A percentile compares a stretch with the other conserved stretches of the same genome.
These are phyloP conservation scores for Aythya baeri DNA, from an alignment of 2,113 vertebrate species.

Conservation along the genomic window DNA sequence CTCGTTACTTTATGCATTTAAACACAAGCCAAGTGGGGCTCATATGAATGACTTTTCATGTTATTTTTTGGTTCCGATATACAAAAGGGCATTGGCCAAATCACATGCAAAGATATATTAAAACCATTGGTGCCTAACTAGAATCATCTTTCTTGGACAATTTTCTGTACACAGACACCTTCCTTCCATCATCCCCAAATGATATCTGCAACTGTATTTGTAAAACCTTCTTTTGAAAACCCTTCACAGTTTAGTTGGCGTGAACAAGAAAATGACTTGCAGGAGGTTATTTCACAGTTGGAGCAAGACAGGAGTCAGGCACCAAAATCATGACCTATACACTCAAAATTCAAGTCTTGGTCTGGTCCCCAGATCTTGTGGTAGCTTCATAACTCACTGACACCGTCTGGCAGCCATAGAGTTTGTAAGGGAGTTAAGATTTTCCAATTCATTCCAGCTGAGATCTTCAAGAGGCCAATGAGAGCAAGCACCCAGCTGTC, in stretches of 20 bases:
- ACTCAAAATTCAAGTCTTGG: neutral
- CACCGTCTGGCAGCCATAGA: neutral
- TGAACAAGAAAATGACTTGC: neutral
- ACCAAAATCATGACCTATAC: fast-evolving
- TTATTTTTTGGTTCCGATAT: neutral
- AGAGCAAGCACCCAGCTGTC: neutral
- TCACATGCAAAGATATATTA: neutral
- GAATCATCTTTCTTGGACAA: neutral
- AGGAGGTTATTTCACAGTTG: neutral
- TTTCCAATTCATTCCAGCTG: neutral
- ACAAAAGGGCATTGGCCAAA: neutral
- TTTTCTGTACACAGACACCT: neutral
- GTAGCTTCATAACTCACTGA: neutral
- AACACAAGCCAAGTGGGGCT: neutral
- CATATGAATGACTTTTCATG: neutral
- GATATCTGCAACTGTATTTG: neutral
- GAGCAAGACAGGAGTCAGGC: neutral
- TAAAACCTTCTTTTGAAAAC: neutral
- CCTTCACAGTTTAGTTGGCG: fast-evolving
- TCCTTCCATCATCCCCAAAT: neutral
- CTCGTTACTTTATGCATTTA: neutral
- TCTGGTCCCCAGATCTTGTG: neutral
- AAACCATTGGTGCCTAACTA: neutral
- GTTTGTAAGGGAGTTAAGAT: neutral
- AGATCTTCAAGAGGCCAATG: neutral